Conservation (phyloP, 2,888 invertebrate species). For the Andrena haemorrhoa region DNA sequence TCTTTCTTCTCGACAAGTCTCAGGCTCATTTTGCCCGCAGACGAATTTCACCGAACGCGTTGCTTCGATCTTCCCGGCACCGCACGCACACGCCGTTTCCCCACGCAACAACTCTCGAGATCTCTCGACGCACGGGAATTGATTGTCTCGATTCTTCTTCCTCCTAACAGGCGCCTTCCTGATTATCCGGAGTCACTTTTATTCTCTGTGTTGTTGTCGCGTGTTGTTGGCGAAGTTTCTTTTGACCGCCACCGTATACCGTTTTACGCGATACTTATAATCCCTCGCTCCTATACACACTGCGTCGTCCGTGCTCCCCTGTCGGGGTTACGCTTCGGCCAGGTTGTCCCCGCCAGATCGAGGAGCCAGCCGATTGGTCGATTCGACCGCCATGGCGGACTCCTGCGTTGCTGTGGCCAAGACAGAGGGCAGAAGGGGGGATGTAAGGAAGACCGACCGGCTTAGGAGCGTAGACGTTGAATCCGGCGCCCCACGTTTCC, state of each 20-base stretch:
- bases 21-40: slow-evolving; percentile 66
- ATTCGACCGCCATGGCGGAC: slow-evolving; percentile 52
- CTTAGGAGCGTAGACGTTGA: slow-evolving; percentile 41
- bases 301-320: slow-evolving; percentile 21
- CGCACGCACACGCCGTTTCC: slow-evolving; percentile 13
- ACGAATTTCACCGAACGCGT: not conserved
- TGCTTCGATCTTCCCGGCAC: slow-evolving; percentile 8
- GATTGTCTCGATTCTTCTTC: not conserved
- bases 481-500: not conserved
- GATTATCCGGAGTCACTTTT: not conserved
- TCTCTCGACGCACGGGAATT: slow-evolving; percentile 7
- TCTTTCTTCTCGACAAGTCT: slow-evolving; percentile 63
- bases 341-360: slow-evolving; percentile 56
- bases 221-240: not conserved
- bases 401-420: slow-evolving; percentile 52
- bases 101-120: slow-evolving; percentile 29
- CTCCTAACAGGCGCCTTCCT: not conserved
- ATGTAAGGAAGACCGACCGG: slow-evolving; percentile 30
- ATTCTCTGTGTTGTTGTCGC: no score
- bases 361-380: slow-evolving; percentile 59
- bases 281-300: slow-evolving; percentile 32
- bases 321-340: slow-evolving; percentile 36
- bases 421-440: slow-evolving; percentile 20
- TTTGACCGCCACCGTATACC: not conserved
- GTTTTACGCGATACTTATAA: not conserved